Percentiles rank a stretch among this genome's conserved stretches.
phyloP scores from a whole-genome alignment of 2,888 invertebrate species.

The Plemyria rubiginata region DNA sequence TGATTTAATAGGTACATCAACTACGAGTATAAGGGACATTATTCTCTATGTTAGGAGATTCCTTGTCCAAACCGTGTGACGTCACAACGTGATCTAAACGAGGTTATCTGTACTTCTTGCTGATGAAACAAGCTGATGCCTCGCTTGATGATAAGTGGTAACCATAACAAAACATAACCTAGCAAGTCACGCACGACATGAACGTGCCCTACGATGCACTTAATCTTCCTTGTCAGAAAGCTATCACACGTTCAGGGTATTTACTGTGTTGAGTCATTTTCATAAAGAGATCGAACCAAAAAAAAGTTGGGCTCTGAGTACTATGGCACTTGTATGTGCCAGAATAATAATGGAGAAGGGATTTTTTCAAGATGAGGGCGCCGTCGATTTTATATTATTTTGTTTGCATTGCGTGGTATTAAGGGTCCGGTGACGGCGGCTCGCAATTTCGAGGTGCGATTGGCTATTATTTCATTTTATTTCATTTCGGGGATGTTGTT shows the following conservation, averaged over 20 bases:
- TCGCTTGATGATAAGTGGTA: too few species aligned
- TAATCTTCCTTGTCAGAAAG: slow-evolving; percentile 37
- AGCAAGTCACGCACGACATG: too few species aligned
- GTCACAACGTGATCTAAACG: too few species aligned
- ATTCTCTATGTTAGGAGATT: too few species aligned
- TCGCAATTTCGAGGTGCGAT: too few species aligned
- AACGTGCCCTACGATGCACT: background rate
- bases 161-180: too few species aligned
- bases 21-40: background rate
- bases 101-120: too few species aligned
- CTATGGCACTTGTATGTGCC: slow-evolving; percentile 34
- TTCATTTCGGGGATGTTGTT: too few species aligned
- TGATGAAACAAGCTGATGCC: too few species aligned
- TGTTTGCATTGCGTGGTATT: slow-evolving; percentile 19
- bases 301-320: slow-evolving; percentile 42
- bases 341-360: slow-evolving; percentile 26
- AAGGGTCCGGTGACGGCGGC: too few species aligned
- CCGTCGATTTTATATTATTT: slow-evolving; percentile 18
- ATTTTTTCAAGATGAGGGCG: slow-evolving; percentile 20
- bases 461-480: too few species aligned
- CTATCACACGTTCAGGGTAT: slow-evolving; percentile 35
- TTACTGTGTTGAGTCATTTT: slow-evolving; percentile 40
- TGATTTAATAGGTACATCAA: background rate
- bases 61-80: too few species aligned
- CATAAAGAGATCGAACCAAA: slow-evolving; percentile 40